These are phyloP conservation scores for Theonella swinhoei DNA, from an alignment of 37 sponge, comb jelly and placozoan genomes.

Conservation along the genomic window DNA sequence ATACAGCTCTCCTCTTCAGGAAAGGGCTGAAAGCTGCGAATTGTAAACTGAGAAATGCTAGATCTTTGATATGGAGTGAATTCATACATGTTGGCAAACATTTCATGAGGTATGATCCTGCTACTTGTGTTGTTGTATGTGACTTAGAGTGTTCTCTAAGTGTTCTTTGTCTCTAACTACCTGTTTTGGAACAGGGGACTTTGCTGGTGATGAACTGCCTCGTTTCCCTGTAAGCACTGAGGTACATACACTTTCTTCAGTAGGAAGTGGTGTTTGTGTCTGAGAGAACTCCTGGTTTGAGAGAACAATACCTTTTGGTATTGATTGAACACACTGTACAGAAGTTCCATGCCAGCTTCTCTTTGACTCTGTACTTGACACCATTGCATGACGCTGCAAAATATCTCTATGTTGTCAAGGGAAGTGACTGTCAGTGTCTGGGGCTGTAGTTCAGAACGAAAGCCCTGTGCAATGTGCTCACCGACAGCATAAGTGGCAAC, in stretches of 20 bases:
- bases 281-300: neutral
- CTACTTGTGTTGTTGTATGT: neutral
- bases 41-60: neutral
- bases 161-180: neutral
- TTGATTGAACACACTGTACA: neutral
- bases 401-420: slow-evolving; percentile 11
- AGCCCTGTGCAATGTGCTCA: neutral
- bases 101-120: no score
- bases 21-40: neutral
- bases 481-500: neutral
- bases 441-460: neutral
- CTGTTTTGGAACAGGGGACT: neutral
- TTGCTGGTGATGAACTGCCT: neutral
- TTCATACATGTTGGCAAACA: no score
- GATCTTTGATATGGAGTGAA: neutral
- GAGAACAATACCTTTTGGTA: neutral
- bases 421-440: neutral
- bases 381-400: slow-evolving; percentile 4
- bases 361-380: neutral
- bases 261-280: neutral
- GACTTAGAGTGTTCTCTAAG: neutral
- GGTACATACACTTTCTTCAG: neutral
- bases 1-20: no score
- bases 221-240: neutral
- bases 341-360: slow-evolving; percentile 27